Percentiles rank a stretch among this genome's conserved stretches.
These are phyloP conservation scores for Agriopis marginaria DNA, from an alignment of 2,888 invertebrate genomes.

Conservation along the genomic window DNA sequence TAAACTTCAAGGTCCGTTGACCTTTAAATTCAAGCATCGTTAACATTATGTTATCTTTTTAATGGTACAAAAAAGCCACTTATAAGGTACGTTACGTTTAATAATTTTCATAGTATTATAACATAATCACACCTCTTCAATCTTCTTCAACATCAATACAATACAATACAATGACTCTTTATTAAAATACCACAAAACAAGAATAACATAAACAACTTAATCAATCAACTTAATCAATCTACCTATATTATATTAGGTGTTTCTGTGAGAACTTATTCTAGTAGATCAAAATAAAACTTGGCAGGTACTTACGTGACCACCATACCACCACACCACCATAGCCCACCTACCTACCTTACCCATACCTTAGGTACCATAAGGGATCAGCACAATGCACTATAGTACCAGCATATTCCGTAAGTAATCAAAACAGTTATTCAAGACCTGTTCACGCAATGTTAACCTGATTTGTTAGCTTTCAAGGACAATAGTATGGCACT, in stretches of 20 bases:
- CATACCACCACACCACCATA: too few relatives aligned
- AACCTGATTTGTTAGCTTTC: slow-evolving; percentile 12
- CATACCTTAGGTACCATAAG: too few relatives aligned
- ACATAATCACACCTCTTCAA: too few relatives aligned
- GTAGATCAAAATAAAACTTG: not conserved
- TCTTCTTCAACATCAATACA: too few relatives aligned
- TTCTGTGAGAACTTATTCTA: not conserved
- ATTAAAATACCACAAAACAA: too few relatives aligned
- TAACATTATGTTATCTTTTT: not conserved
- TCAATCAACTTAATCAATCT: too few relatives aligned
- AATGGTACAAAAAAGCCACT: too few relatives aligned
- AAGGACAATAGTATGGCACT: slow-evolving; percentile 7
- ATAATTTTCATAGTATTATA: not conserved
- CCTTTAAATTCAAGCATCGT: slow-evolving; percentile 47
- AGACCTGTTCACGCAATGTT: slow-evolving; percentile 12
- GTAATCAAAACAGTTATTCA: slow-evolving; percentile 26
- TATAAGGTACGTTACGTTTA: too few relatives aligned
- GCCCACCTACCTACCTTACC: too few relatives aligned
- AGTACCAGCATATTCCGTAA: not conserved
- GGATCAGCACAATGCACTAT: slow-evolving; percentile 17
- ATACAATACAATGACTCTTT: too few relatives aligned
- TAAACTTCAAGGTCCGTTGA: slow-evolving; percentile 62
- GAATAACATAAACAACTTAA: too few relatives aligned
- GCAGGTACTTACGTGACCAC: not conserved
- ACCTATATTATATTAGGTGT: too few relatives aligned